Evolutionary conservation across 2,113 vertebrate species (phyloP).

Genomic region (Stegastes partitus): DNA sequence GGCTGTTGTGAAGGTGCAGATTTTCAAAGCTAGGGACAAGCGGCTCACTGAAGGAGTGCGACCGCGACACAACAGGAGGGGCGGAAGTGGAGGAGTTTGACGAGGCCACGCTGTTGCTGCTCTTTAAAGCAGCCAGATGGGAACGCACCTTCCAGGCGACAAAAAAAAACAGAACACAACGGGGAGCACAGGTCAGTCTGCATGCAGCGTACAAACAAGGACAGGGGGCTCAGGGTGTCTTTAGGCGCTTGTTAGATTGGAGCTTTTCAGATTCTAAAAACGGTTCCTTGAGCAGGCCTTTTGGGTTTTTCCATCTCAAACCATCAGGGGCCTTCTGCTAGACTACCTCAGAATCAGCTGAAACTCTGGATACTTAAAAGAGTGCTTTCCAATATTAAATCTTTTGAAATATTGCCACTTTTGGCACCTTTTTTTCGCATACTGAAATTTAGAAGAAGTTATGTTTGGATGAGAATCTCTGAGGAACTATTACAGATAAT

Average conservation of each 20-base stretch:
- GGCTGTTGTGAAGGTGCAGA: constrained; percentile 92
- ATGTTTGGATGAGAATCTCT: too few species aligned
- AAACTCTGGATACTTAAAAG: too few species aligned
- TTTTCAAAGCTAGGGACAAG: constrained; percentile 93
- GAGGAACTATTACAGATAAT: too few species aligned
- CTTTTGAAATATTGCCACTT: too few species aligned
- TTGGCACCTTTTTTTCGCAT: too few species aligned
- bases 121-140: constrained; percentile 96
- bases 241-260: constrained; percentile 22
- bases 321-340: too few species aligned
- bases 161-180: constrained; percentile 91
- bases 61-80: constrained; percentile 88
- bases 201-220: constrained; percentile 60
- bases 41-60: constrained; percentile 94
- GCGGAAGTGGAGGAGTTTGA: constrained; percentile 40
- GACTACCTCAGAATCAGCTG: too few species aligned
- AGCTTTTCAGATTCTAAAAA: constrained; percentile 18
- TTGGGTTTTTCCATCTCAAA: too few species aligned
- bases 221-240: not conserved
- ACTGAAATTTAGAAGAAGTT: too few species aligned
- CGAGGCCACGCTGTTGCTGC: constrained; percentile 80
- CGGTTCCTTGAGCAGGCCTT: too few species aligned
- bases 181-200: constrained; percentile 82
- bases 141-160: constrained; percentile 92
- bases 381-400: too few species aligned